Conservation (phyloP, 2,113 vertebrate genomes). For the Scytalopus superciliaris region DNA sequence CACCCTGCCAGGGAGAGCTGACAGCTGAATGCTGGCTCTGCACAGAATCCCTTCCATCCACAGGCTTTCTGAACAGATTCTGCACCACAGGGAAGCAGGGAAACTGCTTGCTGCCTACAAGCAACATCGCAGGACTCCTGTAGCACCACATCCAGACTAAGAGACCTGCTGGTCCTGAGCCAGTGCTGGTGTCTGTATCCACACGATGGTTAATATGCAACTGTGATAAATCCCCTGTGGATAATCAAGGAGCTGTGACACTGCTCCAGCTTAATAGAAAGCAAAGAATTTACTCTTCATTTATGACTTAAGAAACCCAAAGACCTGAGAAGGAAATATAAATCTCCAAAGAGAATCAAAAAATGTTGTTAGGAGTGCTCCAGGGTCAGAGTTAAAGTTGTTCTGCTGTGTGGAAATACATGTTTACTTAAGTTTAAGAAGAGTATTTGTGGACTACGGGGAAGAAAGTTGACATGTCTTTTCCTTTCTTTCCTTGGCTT, state of each 20-base stretch:
- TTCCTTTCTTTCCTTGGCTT: background rate
- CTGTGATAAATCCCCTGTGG: background rate
- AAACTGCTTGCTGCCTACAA: background rate
- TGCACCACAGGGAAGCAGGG: background rate
- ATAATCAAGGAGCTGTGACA: constrained; percentile 3
- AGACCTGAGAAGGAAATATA: background rate
- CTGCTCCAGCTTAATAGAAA: background rate
- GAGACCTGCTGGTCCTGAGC: background rate
- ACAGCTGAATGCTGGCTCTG: background rate
- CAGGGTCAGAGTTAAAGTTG: background rate
- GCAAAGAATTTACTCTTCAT: background rate
- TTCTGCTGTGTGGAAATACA: background rate
- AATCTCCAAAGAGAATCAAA: background rate
- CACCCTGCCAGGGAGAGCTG: background rate
- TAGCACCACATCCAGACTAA: background rate
- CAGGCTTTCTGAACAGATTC: background rate
- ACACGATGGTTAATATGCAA: background rate
- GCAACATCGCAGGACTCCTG: background rate
- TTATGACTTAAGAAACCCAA: background rate
- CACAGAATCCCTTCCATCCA: background rate
- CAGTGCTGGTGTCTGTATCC: background rate
- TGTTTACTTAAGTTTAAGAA: background rate
- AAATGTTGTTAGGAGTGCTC: background rate
- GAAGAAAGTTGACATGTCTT: background rate
- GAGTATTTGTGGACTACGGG: background rate